Evolutionary conservation across 2,888 invertebrate genomes (phyloP), one percentile per base, ranked within the genome.

Genomic region (Leptopilina myrica): DNA sequence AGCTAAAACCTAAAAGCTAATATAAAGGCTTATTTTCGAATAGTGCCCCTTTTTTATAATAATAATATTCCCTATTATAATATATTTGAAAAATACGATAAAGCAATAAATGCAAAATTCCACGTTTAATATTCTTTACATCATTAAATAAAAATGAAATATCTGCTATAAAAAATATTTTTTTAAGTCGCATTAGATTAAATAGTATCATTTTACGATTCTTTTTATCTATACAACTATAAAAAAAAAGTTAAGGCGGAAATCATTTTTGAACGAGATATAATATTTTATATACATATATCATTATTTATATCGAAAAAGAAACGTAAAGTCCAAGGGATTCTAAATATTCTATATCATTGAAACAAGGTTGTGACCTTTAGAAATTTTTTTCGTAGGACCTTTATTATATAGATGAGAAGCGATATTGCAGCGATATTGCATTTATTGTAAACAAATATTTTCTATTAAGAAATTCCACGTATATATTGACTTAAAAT

Each of bases 351-450:
- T 33, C 33, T 40, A 26, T 56, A 73, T 26, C 53, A 14, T 73
- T 14, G 12, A 56, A 78, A 79, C 84, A 83, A 81, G 78, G 79
- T 82, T 53, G 67, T 59, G 76, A 76, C 64, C 75, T 80, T 79
- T 49, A 33, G 3, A 33, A 33, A 15, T 65, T 76, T 84, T 84
- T 85, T 84, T 83, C 78, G 62, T 33, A 20, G 73, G 33, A 73
- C 33, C 73, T 73, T 73, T 73, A 73, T 20, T 56, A 73, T 33
- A 33, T 33, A 33, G 33, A 33, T 33, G 33, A 33, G 5, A 33
- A 3, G 33, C 33, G 33, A 56, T 73, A 73, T 33, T 73, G 33
- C 8, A 33, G 33, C 33, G 33, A 33, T 33, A 73, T 56, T 56
- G 69, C 7, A 56, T 73, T 56, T 73, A 56, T 56, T 56, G 11